Conservation (phyloP, 2,113 vertebrate genomes). For the Sinosuthora webbiana region DNA sequence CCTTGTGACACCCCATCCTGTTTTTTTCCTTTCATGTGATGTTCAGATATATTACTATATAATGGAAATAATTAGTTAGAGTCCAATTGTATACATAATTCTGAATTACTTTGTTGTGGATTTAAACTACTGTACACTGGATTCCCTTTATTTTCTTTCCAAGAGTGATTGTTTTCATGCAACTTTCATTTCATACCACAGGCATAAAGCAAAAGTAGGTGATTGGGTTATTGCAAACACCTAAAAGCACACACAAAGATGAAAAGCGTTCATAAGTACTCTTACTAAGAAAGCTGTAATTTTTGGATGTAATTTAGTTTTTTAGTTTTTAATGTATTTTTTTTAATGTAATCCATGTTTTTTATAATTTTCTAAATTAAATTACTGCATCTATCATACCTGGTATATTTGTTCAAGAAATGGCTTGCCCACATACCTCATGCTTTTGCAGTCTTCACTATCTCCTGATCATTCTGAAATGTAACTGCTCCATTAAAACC, state of each 20-base stretch:
- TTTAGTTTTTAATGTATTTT: background rate
- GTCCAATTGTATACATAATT: background rate
- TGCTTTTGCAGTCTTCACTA: background rate
- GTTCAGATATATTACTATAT: background rate
- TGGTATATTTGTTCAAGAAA: background rate
- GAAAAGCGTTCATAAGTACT: background rate
- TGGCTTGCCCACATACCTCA: accelerated
- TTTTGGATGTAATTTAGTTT: background rate
- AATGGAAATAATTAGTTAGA: background rate
- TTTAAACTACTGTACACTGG: background rate
- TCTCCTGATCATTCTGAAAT: background rate
- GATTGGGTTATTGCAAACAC: background rate
- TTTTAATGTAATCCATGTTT: background rate
- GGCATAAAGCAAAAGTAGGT: background rate
- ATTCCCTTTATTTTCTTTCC: background rate
- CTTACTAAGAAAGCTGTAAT: background rate
- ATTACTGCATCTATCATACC: background rate
- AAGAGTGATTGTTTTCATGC: background rate
- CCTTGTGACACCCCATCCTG: background rate
- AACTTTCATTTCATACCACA: background rate
- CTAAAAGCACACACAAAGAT: background rate
- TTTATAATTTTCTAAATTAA: background rate
- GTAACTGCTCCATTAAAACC: background rate
- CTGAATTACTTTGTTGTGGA: background rate
- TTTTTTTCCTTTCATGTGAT: background rate